Percentiles rank a stretch among this genome's conserved stretches.
These are phyloP conservation scores for Paraescarpia echinospica DNA, from an alignment of 1,140 invertebrate species.

Conservation along the genomic window DNA sequence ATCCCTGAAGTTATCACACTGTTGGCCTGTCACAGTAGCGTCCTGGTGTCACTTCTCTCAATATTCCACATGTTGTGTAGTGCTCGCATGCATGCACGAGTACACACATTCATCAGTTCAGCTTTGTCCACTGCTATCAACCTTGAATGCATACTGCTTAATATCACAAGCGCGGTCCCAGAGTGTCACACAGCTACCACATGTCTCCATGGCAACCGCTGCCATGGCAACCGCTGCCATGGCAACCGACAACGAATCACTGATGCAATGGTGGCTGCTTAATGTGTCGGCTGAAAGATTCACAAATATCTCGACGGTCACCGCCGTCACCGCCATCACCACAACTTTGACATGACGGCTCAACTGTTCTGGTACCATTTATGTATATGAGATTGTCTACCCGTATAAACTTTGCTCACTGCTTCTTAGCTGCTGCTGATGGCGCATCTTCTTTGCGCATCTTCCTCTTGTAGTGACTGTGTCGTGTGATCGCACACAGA, in stretches of 20 bases:
- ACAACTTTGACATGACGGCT: not conserved
- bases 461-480: not conserved
- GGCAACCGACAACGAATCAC: not conserved
- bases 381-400: slow-evolving; percentile 1
- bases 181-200: not conserved
- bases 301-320: not conserved
- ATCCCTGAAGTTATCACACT: not conserved
- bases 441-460: not conserved
- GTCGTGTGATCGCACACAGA: not conserved
- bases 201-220: not conserved
- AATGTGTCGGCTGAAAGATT: not conserved
- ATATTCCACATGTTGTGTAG: not conserved
- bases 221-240: not conserved
- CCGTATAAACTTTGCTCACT: not conserved
- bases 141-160: not conserved
- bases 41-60: not conserved
- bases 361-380: not conserved
- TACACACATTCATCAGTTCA: not conserved
- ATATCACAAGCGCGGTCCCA: not conserved
- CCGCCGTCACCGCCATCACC: not conserved
- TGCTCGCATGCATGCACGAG: not conserved
- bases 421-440: not conserved
- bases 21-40: not conserved
- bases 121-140: not conserved
- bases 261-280: not conserved